Evolutionary conservation across 2,797 vertebrate genomes (phyloP).

Genomic region (Phaenicophaeus curvirostris): DNA sequence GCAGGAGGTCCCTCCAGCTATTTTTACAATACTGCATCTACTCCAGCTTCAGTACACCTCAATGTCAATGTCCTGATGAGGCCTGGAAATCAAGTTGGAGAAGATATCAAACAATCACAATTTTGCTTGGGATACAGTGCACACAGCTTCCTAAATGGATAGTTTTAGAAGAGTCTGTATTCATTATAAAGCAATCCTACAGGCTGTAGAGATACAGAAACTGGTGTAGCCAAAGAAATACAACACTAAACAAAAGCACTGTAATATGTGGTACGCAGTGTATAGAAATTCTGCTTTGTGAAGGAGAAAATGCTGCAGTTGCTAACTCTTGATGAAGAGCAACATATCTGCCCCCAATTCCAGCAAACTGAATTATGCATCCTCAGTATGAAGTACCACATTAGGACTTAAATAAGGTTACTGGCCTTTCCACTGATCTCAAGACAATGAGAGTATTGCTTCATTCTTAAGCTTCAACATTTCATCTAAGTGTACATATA

Average conservation of each 20-base stretch:
- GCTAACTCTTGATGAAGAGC: background rate
- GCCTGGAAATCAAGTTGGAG: background rate
- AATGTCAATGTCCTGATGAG: background rate
- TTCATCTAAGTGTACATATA: background rate
- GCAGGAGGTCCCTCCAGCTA: background rate
- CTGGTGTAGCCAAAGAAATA: background rate
- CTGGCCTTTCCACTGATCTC: background rate
- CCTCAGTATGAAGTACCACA: background rate
- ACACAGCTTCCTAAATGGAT: background rate
- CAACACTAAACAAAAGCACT: background rate
- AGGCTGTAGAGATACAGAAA: background rate
- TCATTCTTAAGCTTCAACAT: background rate
- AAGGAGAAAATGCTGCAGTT: background rate
- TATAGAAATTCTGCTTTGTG: background rate
- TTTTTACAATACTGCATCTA: background rate
- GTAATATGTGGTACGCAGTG: background rate
- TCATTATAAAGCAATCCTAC: background rate
- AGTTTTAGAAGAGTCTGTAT: background rate
- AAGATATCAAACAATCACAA: background rate
- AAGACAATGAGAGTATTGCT: background rate
- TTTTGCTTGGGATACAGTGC: background rate
- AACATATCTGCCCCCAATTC: background rate
- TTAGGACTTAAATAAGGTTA: background rate
- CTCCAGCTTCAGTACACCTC: background rate
- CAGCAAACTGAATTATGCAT: background rate